Base-by-base conservation (phyloP, 2,888 invertebrate genomes). In the Punctoribates punctum region DNA sequence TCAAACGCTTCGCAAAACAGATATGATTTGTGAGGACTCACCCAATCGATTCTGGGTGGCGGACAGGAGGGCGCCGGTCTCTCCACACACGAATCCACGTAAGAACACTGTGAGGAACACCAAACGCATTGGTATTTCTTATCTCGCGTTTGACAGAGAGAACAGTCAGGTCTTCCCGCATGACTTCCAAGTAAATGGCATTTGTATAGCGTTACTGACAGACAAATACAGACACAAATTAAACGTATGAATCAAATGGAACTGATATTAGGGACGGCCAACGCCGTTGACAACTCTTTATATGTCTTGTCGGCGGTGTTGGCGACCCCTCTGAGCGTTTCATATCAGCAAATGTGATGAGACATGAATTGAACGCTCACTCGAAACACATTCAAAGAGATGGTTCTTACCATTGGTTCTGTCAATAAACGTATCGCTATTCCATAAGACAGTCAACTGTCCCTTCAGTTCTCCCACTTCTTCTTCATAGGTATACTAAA, bases 111-210 rank as follows among this genome's bases (percentile, higher is more conserved):
- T 83, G 91, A 92, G 8, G 91, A 90, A 86, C 98, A 98, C 98
- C 97, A 99, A 70, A 92, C 91, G 83, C 99, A 99, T 81, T 93
- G 90, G 83, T 96, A 96, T 82, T 92, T 90, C 23, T 91, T 88
- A 73, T 85, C 84, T 77, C 96, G 88, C 1, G 96, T 96, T 77
- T 96, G 91, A 84, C 99, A 99, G 62, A 96, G 87, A 74, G 96
- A 96, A 85, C 98, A 99, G 84, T 99, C 99, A 15, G 94, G 91
- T 83, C 94, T 93, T 82, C 94, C 93, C 74, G 94, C 88, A 84
- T 95, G 94, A 13, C 94, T 94, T 34, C 96, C 97, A 79, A 98
- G 87, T 78, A 94, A 91, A 84, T 93, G 92, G 86, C 98, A 99
- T 85, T 97, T 97, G 85, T 96, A 99, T 75, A 98, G 85, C 72